A percentile compares a stretch with the other conserved stretches of the same genome.
Conservation (phyloP, 2,797 vertebrate species). For the Melanogrammus aeglefinus region DNA sequence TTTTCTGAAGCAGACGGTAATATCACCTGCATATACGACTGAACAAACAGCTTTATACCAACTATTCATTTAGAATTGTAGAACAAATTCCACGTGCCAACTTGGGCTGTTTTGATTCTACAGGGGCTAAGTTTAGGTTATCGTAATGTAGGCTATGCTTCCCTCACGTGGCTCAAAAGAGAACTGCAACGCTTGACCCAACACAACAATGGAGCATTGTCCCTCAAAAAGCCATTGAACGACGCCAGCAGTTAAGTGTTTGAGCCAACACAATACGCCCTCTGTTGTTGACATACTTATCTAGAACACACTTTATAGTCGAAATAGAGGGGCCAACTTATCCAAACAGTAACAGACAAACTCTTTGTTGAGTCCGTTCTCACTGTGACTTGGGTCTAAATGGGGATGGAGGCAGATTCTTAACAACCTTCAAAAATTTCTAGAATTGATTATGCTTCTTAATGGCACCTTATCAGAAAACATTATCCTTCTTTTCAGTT, state of each 20-base stretch:
- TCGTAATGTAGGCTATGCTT: constrained; percentile 43
- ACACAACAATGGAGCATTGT: constrained; percentile 58
- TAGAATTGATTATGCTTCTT: not conserved
- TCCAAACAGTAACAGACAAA: not conserved
- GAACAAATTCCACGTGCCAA: not conserved
- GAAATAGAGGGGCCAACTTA: not conserved
- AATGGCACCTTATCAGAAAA: not conserved
- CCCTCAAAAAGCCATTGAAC: constrained; percentile 40
- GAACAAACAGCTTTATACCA: too few species aligned
- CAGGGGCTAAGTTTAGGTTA: not conserved
- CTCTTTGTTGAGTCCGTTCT: not conserved
- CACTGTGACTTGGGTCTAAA: not conserved
- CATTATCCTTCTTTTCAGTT: not conserved
- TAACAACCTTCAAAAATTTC: not conserved
- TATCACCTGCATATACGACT: too few species aligned
- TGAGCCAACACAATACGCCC: constrained; percentile 50
- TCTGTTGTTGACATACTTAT: constrained; percentile 47
- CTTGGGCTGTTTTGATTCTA: not conserved
- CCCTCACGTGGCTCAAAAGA: constrained; percentile 55
- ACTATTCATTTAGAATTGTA: not conserved
- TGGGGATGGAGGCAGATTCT: not conserved
- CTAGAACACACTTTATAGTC: constrained; percentile 43
- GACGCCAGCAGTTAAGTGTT: constrained; percentile 55
- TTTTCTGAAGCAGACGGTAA: too few species aligned
- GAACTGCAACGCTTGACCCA: constrained; percentile 21